Conservation (phyloP, 2,888 invertebrate species). For the Odontothrips loti region DNA sequence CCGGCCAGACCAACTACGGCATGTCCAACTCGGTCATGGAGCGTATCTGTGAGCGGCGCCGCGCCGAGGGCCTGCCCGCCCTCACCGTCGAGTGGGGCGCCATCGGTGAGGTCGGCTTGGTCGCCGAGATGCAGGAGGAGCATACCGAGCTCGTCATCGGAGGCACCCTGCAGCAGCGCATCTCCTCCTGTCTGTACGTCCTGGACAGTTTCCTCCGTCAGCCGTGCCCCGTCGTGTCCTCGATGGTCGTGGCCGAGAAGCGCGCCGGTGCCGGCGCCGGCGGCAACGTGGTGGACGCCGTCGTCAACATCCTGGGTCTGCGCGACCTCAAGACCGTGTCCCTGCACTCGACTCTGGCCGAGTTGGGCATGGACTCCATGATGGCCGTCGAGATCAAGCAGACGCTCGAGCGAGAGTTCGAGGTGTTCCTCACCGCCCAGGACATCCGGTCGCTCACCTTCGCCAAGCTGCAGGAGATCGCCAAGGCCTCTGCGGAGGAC, state of each 20-base stretch:
- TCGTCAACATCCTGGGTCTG: slow-evolving; percentile 59
- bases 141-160: slow-evolving; percentile 64
- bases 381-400: slow-evolving; percentile 97
- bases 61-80: slow-evolving; percentile 65
- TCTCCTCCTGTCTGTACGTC: slow-evolving; percentile 72
- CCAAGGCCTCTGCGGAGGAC: slow-evolving; percentile 36
- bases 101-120: slow-evolving; percentile 75
- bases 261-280: slow-evolving; percentile 57
- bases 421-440: slow-evolving; percentile 77
- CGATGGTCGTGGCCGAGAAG: slow-evolving; percentile 86
- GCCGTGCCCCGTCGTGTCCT: slow-evolving; percentile 62
- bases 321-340: slow-evolving; percentile 66
- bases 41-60: slow-evolving; percentile 67
- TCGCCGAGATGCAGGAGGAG: slow-evolving; percentile 57
- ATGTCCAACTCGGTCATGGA: slow-evolving; percentile 70
- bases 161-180: slow-evolving; percentile 81
- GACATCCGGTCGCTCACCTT: slow-evolving; percentile 80
- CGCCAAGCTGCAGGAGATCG: slow-evolving; percentile 53
- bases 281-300: slow-evolving; percentile 66
- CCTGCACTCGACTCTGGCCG: slow-evolving; percentile 70
- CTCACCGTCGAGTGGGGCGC: slow-evolving; percentile 92
- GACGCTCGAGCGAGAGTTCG: slow-evolving; percentile 82
- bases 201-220: slow-evolving; percentile 64
- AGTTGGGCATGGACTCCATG: slow-evolving; percentile 94
- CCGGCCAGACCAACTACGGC: slow-evolving; percentile 87